Evolutionary conservation across 2,888 invertebrate species (phyloP).

Genomic region (Eulithis prunata): DNA sequence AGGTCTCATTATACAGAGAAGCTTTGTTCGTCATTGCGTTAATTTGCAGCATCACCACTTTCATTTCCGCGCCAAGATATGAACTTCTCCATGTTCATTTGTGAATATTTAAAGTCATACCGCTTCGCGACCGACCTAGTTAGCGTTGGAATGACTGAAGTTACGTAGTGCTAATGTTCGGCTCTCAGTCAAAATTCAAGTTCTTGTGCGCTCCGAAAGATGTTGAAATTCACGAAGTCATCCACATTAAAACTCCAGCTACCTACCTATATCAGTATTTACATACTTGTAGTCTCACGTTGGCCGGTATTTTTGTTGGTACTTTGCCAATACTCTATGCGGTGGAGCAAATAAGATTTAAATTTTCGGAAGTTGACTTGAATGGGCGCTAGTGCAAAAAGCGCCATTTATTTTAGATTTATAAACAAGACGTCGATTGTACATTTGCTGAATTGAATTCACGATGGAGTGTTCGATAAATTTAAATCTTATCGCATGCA

Average conservation of each 20-base stretch:
- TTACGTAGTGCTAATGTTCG: constrained; percentile 58
- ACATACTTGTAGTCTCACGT: constrained; percentile 56
- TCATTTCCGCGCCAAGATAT: constrained; percentile 52
- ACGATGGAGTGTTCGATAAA: constrained; percentile 65
- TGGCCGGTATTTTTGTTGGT: constrained; percentile 65
- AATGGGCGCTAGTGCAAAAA: constrained; percentile 53
- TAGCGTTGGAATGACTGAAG: constrained; percentile 51
- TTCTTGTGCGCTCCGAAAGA: constrained; percentile 54
- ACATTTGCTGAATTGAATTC: constrained; percentile 46
- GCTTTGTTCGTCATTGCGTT: constrained; percentile 52
- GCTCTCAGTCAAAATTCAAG: constrained; percentile 51
- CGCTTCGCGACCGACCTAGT: constrained; percentile 55
- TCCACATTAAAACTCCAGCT: constrained; percentile 56
- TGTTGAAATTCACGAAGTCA: constrained; percentile 62
- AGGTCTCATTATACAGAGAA: constrained; percentile 52
- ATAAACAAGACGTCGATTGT: constrained; percentile 44
- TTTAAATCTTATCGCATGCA: constrained; percentile 84
- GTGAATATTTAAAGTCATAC: constrained; percentile 55
- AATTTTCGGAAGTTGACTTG: constrained; percentile 67
- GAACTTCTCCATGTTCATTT: constrained; percentile 68
- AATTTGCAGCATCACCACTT: constrained; percentile 54
- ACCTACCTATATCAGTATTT: constrained; percentile 49
- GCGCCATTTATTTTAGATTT: constrained; percentile 46
- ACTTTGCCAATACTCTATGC: constrained; percentile 65
- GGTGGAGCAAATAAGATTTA: constrained; percentile 77